Conservation (phyloP, 2,797 vertebrate genomes). For the Lagodon rhomboides region DNA sequence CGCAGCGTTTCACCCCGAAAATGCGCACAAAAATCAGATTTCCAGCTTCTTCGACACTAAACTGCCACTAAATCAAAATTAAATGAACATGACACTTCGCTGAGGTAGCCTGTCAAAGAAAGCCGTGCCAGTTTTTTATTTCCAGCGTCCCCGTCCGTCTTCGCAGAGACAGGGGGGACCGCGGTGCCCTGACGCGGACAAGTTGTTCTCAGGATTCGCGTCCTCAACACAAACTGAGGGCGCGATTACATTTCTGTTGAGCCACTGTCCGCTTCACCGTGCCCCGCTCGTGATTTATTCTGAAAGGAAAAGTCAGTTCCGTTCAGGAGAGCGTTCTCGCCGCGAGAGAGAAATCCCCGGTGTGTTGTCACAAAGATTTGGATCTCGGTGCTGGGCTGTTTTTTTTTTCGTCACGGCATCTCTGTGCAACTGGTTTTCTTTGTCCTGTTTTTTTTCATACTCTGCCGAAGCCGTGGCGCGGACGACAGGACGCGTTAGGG, state of each 20-base stretch:
- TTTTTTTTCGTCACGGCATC: slow-evolving; percentile 16
- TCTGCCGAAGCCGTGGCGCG: slow-evolving; percentile 21
- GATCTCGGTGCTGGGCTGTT: slow-evolving; percentile 13
- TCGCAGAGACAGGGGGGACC: not conserved
- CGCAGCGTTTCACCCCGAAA: not conserved
- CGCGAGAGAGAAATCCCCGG: not conserved
- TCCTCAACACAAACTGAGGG: not conserved
- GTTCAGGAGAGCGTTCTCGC: not conserved
- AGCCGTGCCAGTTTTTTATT: not conserved
- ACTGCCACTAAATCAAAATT: not conserved
- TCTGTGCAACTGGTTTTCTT: slow-evolving; percentile 75
- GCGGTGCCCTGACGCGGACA: not conserved
- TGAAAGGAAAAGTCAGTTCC: slow-evolving; percentile 30
- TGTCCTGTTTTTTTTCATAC: slow-evolving; percentile 59
- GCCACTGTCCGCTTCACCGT: not conserved
- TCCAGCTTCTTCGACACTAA: not conserved
- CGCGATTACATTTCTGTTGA: not conserved
- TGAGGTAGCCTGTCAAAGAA: too few species aligned
- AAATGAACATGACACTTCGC: not conserved
- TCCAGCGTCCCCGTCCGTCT: not conserved
- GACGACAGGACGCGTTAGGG: slow-evolving; percentile 31
- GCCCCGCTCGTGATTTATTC: slow-evolving; percentile 23
- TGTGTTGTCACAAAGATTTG: slow-evolving; percentile 24
- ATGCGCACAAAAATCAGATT: not conserved
- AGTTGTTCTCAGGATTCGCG: slow-evolving; percentile 7